Conservation (phyloP, 2,888 invertebrate species). For the Sphaeridia pumilis region DNA sequence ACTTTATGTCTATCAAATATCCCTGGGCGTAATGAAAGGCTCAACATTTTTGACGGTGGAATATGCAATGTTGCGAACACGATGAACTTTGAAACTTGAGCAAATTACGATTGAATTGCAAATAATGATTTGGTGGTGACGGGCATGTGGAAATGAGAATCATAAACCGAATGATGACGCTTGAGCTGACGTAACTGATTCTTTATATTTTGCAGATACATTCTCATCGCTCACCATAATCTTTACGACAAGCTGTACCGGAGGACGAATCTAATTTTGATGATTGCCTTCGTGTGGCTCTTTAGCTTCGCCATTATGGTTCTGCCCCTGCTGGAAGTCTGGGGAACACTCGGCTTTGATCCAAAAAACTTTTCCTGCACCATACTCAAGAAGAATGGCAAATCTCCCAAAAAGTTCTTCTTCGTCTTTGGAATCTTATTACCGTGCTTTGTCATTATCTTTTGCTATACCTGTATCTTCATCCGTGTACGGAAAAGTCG, state of each 20-base stretch:
- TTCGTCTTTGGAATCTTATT: slow-evolving; percentile 71
- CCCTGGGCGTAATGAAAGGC: too few relatives aligned
- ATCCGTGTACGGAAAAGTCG: slow-evolving; percentile 64
- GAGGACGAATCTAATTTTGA: slow-evolving; percentile 57
- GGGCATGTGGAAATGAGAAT: too few relatives aligned
- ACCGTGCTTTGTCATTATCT: slow-evolving; percentile 71
- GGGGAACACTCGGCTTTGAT: slow-evolving; percentile 74
- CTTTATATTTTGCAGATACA: slow-evolving; percentile 61
- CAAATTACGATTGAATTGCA: too few relatives aligned
- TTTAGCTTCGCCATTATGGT: slow-evolving; percentile 60
- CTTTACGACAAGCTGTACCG: slow-evolving; percentile 68
- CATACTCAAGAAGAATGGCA: slow-evolving; percentile 62
- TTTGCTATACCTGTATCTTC: slow-evolving; percentile 76
- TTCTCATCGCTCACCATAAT: slow-evolving; percentile 68
- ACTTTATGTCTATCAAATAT: too few relatives aligned
- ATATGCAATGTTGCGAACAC: too few relatives aligned
- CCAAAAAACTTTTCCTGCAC: slow-evolving; percentile 76
- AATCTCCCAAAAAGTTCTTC: slow-evolving; percentile 70
- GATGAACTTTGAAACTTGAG: too few relatives aligned
- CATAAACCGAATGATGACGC: too few relatives aligned
- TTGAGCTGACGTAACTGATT: too few relatives aligned
- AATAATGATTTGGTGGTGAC: too few relatives aligned
- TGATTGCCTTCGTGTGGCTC: slow-evolving; percentile 68
- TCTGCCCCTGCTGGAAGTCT: slow-evolving; percentile 65
- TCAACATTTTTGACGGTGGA: too few relatives aligned